Percentiles rank a stretch among this genome's conserved stretches.
Evolutionary conservation across 2,113 vertebrate species (phyloP).

Genomic region (Lepus timidus): DNA sequence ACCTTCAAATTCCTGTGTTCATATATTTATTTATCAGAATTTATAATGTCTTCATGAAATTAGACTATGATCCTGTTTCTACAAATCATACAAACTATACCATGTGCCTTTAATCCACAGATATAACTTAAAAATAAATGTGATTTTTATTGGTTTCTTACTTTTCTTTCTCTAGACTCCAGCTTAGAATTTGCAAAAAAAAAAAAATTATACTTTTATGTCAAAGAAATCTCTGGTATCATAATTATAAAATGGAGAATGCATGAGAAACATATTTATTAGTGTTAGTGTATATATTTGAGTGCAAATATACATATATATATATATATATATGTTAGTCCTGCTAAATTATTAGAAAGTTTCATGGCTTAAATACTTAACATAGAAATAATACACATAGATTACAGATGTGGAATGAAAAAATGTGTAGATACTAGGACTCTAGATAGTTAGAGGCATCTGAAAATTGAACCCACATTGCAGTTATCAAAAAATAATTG

Average conservation of each 20-base stretch:
- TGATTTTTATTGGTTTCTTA: not conserved
- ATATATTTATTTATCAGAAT: not conserved
- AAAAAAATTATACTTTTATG: not conserved
- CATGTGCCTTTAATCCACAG: not conserved
- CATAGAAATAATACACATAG: not conserved
- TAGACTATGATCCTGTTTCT: not conserved
- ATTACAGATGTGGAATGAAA: not conserved
- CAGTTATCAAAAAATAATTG: not conserved
- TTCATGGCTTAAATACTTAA: not conserved
- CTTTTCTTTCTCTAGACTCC: not conserved
- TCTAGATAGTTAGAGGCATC: not conserved
- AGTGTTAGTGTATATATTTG: too few species aligned
- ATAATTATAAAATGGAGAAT: too few species aligned
- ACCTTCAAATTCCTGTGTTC: not conserved
- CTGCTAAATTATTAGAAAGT: not conserved
- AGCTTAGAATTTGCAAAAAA: not conserved
- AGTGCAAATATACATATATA: too few species aligned
- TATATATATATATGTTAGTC: not conserved
- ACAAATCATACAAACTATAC: not conserved
- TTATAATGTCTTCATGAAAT: not conserved
- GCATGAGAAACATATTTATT: too few species aligned
- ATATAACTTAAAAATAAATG: not conserved
- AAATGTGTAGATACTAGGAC: not conserved
- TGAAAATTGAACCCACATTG: not conserved
- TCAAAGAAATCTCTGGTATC: not conserved